A percentile compares a stretch with the other conserved stretches of the same genome.
phyloP scores from a whole-genome alignment of 2,797 vertebrate species.

The Trichosurus vulpecula region DNA sequence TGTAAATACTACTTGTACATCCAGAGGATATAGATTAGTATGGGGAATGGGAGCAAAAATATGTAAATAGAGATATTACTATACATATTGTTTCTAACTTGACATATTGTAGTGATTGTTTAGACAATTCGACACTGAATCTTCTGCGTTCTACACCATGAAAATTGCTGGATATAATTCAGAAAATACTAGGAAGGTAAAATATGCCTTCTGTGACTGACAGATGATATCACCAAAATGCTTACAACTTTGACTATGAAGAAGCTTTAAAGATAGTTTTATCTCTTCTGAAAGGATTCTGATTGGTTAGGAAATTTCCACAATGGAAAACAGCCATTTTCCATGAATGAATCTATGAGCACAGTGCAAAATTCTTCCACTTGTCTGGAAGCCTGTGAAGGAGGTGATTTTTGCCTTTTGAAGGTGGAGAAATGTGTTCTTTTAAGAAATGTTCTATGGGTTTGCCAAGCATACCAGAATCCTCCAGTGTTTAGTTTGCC shows the following conservation, averaged over 20 bases:
- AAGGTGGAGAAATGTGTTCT: conserved; percentile 30
- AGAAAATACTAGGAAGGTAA: neutral
- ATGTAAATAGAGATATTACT: neutral
- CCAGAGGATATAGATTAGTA: neutral
- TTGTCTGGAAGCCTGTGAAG: neutral
- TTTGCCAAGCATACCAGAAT: neutral
- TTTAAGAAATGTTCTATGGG: neutral
- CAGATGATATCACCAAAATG: neutral
- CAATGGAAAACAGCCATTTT: conserved; percentile 12
- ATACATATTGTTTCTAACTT: conserved; percentile 6
- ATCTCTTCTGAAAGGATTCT: conserved; percentile 17
- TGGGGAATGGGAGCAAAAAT: neutral
- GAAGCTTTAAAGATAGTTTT: conserved; percentile 21
- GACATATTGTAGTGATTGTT: neutral
- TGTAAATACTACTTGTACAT: neutral
- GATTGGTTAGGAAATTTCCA: neutral
- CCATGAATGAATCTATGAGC: neutral
- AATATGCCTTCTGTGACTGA: neutral
- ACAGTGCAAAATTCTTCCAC: neutral
- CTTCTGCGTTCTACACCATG: neutral
- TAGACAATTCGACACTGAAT: neutral
- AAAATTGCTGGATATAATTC: neutral
- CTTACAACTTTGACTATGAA: neutral
- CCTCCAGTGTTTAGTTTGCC: neutral
- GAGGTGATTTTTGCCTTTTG: neutral